These are phyloP conservation scores for Drosophila tanythrix DNA, from an alignment of 2,888 invertebrate species.

Conservation along the genomic window DNA sequence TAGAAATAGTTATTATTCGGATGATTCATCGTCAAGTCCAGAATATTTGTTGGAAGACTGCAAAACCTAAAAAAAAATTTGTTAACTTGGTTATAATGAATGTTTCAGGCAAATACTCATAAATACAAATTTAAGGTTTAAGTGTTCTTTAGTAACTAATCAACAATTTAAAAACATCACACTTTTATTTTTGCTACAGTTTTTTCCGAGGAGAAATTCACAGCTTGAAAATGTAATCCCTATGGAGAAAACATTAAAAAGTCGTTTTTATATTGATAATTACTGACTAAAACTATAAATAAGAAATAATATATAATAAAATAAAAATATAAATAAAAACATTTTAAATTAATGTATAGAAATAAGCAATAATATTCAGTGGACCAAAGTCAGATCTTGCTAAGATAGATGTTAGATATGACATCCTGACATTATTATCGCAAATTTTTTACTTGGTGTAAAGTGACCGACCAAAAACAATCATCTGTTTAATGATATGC, in stretches of 20 bases:
- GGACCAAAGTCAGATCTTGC: background rate
- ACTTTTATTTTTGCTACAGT: background rate
- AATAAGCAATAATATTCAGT: background rate
- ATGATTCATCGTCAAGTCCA: constrained; percentile 89
- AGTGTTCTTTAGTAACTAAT: background rate
- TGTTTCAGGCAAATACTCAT: background rate
- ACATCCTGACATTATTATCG: background rate
- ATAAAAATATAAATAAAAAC: background rate
- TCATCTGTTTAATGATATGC: background rate
- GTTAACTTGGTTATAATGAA: constrained; percentile 1
- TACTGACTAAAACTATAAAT: background rate
- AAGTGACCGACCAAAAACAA: background rate
- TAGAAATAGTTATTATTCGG: constrained; percentile 84
- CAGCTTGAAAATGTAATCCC: background rate
- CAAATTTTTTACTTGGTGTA: background rate
- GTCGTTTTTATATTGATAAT: background rate
- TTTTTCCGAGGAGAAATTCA: background rate
- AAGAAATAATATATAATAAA: too few relatives aligned
- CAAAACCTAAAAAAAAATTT: constrained; percentile 87
- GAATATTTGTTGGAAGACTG: constrained; percentile 91
- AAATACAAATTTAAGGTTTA: background rate
- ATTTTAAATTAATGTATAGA: background rate
- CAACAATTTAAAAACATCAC: background rate
- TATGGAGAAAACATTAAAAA: background rate
- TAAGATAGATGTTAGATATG: background rate